Percentiles rank a stretch among this genome's conserved stretches.
Evolutionary conservation across 1,140 invertebrate species (phyloP).

Genomic region (Cepaea nemoralis): DNA sequence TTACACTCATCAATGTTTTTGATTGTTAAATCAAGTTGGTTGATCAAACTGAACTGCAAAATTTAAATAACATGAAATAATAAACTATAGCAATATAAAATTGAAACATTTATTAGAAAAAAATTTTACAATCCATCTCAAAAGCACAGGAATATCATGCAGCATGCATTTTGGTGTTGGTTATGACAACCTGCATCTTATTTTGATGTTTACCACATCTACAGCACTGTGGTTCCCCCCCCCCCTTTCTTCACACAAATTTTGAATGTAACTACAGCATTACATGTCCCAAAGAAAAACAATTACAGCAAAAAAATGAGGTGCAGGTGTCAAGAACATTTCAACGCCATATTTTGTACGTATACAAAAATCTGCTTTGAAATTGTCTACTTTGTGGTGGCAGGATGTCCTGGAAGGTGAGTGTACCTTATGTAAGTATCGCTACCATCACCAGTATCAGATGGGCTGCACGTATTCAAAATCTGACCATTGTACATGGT

Average conservation of each 20-base stretch:
- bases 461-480: conserved; percentile 45
- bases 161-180: background rate
- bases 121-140: conserved; percentile 31
- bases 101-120: background rate
- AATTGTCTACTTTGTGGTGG: conserved; percentile 29
- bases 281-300: conserved; percentile 22
- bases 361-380: conserved; percentile 19
- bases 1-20: too few relatives aligned
- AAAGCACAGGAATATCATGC: conserved; percentile 7
- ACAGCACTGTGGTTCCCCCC: conserved; percentile 21
- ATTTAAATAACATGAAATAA: too few relatives aligned
- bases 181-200: background rate
- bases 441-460: conserved; percentile 47
- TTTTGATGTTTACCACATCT: conserved; percentile 31
- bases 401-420: conserved; percentile 35
- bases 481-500: conserved; percentile 49
- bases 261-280: conserved; percentile 39
- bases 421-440: conserved; percentile 48
- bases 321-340: background rate
- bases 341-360: background rate
- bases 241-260: background rate
- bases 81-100: too few relatives aligned
- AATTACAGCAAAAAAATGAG: conserved; percentile 14
- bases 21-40: too few relatives aligned
- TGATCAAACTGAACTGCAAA: too few relatives aligned